phyloP scores from a whole-genome alignment of 2,888 invertebrate species.

The Pristionchus japonicus region DNA sequence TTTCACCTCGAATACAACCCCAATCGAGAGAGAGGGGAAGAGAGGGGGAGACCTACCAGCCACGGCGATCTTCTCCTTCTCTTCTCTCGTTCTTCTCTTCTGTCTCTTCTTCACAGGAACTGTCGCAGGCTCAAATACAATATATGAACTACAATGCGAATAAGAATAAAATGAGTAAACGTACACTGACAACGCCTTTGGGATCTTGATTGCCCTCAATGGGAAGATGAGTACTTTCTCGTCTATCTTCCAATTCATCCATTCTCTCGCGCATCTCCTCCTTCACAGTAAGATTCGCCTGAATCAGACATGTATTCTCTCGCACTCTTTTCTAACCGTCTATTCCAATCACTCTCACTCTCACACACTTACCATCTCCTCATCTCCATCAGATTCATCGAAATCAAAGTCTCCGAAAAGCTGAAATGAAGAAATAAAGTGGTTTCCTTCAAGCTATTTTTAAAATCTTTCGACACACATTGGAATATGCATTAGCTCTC shows the following conservation, averaged over 20 bases:
- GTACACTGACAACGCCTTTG: neutral
- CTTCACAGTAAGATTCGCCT: neutral
- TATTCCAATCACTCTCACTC: too few species aligned
- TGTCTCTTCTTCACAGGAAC: neutral
- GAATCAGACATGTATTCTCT: neutral
- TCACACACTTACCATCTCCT: neutral
- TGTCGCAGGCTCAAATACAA: neutral
- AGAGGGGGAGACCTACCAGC: neutral
- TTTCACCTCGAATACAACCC: neutral
- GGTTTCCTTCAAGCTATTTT: neutral
- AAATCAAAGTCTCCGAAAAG: slow-evolving; percentile 15
- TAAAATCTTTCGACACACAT: neutral
- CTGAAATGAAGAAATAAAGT: neutral
- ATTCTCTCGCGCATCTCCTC: neutral
- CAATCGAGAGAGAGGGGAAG: neutral
- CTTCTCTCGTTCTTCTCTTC: slow-evolving; percentile 4
- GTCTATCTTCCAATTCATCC: neutral
- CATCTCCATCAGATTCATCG: neutral
- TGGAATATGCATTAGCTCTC: neutral
- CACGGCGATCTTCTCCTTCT: neutral
- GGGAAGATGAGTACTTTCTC: neutral
- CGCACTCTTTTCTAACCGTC: too few species aligned
- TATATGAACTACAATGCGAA: neutral
- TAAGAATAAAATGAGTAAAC: neutral
- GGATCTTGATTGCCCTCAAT: neutral